These are phyloP conservation scores for Octodon degus DNA, from an alignment of 2,113 vertebrate species.

Conservation along the genomic window DNA sequence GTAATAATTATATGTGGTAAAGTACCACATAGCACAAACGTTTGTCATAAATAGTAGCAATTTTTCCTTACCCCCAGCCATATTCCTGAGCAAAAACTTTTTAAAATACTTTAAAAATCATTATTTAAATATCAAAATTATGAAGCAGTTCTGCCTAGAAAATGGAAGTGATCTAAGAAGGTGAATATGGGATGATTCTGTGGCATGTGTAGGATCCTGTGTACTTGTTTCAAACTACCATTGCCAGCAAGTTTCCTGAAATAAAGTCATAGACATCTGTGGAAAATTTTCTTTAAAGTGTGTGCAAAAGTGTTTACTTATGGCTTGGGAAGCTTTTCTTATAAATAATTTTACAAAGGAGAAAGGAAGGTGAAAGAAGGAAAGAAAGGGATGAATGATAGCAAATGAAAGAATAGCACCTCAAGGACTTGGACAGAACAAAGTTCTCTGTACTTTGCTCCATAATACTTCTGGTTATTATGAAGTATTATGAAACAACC, in stretches of 20 bases:
- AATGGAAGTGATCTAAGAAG: neutral
- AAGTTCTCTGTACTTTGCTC: neutral
- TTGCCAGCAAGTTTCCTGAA: neutral
- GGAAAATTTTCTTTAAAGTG: constrained; percentile 32
- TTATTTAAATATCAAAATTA: constrained; percentile 48
- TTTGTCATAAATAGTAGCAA: constrained; percentile 30
- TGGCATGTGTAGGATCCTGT: neutral
- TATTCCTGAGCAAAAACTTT: neutral
- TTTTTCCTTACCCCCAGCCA: neutral
- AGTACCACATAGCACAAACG: neutral
- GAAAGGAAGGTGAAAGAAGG: neutral
- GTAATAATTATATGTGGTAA: neutral
- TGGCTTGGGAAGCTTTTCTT: constrained; percentile 7
- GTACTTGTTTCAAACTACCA: neutral
- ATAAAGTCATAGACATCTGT: constrained; percentile 14
- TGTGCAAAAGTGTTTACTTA: neutral
- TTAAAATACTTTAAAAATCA: neutral
- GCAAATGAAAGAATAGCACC: neutral
- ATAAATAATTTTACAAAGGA: neutral
- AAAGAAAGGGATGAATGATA: neutral
- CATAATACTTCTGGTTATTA: neutral
- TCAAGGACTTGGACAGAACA: neutral
- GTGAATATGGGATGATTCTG: neutral
- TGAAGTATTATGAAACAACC: too few relatives aligned
- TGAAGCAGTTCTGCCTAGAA: neutral